phyloP scores from a whole-genome alignment of 2,797 vertebrate genomes.

The Dipus sagitta region DNA sequence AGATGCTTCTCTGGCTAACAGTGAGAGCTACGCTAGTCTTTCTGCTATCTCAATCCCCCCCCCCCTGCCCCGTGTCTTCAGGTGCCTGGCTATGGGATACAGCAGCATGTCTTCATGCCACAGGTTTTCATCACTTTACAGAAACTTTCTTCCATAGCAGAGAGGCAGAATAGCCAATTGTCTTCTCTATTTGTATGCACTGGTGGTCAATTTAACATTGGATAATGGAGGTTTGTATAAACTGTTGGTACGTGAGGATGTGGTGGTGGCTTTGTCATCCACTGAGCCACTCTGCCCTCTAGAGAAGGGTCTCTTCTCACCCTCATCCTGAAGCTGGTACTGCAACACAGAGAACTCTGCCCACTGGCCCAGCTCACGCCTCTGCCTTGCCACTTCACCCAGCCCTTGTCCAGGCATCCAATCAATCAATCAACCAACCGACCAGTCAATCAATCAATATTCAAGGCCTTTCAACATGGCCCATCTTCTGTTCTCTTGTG shows the following conservation, averaged over 20 bases:
- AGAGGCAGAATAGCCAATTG: not conserved
- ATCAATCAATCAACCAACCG: too few relatives aligned
- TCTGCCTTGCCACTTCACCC: not conserved
- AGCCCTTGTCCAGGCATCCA: not conserved
- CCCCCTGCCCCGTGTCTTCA: slow-evolving; percentile 83
- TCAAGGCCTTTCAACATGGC: too few relatives aligned
- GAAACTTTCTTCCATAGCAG: not conserved
- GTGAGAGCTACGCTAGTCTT: too few relatives aligned
- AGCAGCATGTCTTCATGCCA: slow-evolving; percentile 95
- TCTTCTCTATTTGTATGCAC: not conserved
- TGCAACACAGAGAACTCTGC: not conserved
- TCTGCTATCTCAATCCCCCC: not conserved
- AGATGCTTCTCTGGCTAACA: too few relatives aligned
- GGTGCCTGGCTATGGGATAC: slow-evolving; percentile 94
- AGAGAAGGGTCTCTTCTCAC: not conserved
- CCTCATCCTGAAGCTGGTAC: not conserved
- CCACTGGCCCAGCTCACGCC: not conserved
- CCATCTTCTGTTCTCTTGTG: too few relatives aligned
- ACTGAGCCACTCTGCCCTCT: too few relatives aligned
- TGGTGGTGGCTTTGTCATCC: not conserved
- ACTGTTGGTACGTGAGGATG: not conserved
- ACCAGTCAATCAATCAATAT: too few relatives aligned
- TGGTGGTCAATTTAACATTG: not conserved
- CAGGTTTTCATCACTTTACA: slow-evolving; percentile 88
- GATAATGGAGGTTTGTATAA: not conserved